Evolutionary conservation across 2,113 vertebrate species (phyloP).

Genomic region (Hipposideros armiger): DNA sequence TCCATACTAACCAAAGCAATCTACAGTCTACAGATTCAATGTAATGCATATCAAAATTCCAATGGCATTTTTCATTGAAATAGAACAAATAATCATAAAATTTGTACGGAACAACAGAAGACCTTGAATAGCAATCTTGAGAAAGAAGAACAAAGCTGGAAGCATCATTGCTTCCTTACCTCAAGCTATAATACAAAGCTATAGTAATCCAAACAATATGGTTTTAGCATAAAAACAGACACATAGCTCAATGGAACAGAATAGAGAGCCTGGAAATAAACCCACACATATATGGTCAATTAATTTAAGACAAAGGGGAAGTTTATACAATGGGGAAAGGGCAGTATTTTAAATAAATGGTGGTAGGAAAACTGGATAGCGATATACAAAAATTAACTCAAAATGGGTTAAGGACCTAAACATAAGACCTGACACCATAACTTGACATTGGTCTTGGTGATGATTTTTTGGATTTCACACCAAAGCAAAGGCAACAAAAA

Average conservation of each 20-base stretch:
- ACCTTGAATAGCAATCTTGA: not conserved
- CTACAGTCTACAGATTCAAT: not conserved
- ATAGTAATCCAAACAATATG: not conserved
- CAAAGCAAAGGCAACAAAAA: not conserved
- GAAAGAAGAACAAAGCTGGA: not conserved
- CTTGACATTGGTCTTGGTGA: not conserved
- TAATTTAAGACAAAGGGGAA: not conserved
- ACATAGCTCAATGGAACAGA: not conserved
- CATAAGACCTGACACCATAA: not conserved
- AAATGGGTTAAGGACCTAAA: not conserved
- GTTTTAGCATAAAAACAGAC: not conserved
- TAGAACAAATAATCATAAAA: not conserved
- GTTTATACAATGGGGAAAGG: not conserved
- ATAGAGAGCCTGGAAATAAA: not conserved
- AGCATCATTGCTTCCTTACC: not conserved
- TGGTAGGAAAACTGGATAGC: not conserved
- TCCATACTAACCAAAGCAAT: not conserved
- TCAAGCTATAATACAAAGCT: not conserved
- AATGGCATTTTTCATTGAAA: not conserved
- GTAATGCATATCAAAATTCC: not conserved
- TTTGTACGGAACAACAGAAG: not conserved
- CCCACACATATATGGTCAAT: not conserved
- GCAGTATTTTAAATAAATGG: not conserved
- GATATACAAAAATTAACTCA: not conserved
- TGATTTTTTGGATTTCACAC: not conserved